phyloP scores from a whole-genome alignment of 1,140 invertebrate genomes.

The Drosophila arizonae region DNA sequence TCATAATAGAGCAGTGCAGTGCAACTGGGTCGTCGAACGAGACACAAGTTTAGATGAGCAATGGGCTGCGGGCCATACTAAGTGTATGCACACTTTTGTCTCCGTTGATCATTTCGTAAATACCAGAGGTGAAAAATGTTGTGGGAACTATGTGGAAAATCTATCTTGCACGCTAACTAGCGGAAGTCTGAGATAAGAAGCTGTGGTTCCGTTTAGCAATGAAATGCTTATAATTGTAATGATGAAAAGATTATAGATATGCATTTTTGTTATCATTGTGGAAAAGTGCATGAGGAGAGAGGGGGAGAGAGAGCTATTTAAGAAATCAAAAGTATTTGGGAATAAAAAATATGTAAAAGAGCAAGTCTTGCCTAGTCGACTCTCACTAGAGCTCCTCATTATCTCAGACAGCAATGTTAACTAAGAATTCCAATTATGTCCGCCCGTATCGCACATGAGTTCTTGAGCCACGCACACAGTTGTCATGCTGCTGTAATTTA shows the following conservation, averaged over 20 bases:
- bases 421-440: background rate
- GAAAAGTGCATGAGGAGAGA: background rate
- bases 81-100: conserved; percentile 33
- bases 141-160: conserved; percentile 21
- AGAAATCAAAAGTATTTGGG: background rate
- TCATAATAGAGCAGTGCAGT: conserved; percentile 44
- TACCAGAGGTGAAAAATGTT: conserved; percentile 34
- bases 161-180: background rate
- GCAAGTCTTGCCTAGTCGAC: too few species aligned
- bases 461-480: background rate
- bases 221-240: background rate
- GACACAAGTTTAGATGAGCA: conserved; percentile 18
- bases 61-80: background rate
- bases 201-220: background rate
- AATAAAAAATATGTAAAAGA: background rate
- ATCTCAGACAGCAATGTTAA: background rate
- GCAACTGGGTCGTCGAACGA: conserved; percentile 61
- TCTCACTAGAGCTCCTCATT: background rate
- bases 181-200: conserved; percentile 28
- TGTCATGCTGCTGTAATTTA: conserved; percentile 1
- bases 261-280: too few species aligned
- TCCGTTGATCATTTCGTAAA: conserved; percentile 23
- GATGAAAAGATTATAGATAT: background rate
- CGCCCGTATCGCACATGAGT: too few species aligned
- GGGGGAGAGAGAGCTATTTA: background rate